Evolutionary conservation across 2,113 vertebrate species (phyloP).

Genomic region (Hyla sarda): DNA sequence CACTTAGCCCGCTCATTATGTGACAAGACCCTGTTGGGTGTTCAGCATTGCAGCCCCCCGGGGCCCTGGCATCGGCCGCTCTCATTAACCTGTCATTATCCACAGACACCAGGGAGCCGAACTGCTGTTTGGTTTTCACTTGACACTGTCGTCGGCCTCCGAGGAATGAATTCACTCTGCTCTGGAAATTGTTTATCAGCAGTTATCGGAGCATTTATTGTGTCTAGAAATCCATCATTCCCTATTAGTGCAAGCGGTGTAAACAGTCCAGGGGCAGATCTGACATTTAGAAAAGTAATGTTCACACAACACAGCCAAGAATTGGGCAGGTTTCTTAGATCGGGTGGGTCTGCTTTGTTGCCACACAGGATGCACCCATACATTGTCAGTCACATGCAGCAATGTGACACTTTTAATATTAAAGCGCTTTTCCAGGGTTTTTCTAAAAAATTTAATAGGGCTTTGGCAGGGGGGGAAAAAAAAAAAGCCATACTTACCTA

Average conservation of each 20-base stretch:
- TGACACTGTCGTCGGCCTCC: not conserved
- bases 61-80: not conserved
- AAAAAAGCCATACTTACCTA: too few relatives aligned
- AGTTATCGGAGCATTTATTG: not conserved
- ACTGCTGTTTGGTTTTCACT: not conserved
- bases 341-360: too few relatives aligned
- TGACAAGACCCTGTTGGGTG: not conserved
- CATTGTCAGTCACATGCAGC: too few relatives aligned
- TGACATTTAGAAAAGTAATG: too few relatives aligned
- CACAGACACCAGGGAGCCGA: not conserved
- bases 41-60: not conserved
- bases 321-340: too few relatives aligned
- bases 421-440: too few relatives aligned
- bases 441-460: too few relatives aligned
- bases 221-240: not conserved
- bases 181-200: not conserved
- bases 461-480: too few relatives aligned
- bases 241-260: not conserved
- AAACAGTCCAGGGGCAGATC: not conserved
- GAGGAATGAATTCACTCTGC: not conserved
- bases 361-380: too few relatives aligned
- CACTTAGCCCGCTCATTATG: not conserved
- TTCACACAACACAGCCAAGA: too few relatives aligned
- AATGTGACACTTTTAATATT: too few relatives aligned
- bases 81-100: slow-evolving; percentile 39